These are phyloP conservation scores for Phengaris arion DNA, from an alignment of 2,888 invertebrate species.

Conservation along the genomic window DNA sequence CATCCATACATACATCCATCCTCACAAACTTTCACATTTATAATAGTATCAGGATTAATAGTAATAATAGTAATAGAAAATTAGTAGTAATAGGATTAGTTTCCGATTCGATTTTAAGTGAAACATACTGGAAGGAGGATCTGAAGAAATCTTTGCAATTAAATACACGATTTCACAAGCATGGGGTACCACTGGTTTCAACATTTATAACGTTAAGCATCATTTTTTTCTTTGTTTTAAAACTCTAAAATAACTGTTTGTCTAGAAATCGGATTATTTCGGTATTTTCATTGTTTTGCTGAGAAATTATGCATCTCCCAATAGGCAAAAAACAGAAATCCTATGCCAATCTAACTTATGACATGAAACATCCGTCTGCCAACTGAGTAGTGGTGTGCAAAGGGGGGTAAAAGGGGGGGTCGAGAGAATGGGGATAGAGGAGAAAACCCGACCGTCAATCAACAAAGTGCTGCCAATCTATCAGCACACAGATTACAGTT, in stretches of 20 bases:
- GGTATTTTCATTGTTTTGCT: no score
- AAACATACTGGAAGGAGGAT: no score
- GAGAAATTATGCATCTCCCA: no score
- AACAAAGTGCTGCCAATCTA: slow-evolving; percentile 62
- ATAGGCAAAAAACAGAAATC: neutral
- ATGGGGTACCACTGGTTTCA: neutral
- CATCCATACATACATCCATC: no score
- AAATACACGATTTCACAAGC: neutral
- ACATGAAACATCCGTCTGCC: neutral
- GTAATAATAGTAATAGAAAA: no score
- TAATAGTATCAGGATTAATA: no score
- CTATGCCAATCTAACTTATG: slow-evolving; percentile 14
- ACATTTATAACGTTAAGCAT: neutral
- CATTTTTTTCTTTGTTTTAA: neutral
- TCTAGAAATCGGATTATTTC: no score
- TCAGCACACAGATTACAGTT: slow-evolving; percentile 58
- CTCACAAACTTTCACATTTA: no score
- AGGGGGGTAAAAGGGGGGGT: neutral
- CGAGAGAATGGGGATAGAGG: neutral
- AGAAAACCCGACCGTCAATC: slow-evolving; percentile 65
- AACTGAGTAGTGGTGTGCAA: neutral
- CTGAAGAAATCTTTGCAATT: no score
- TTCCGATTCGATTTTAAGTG: no score
- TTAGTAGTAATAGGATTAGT: no score
- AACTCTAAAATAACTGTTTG: no score